A percentile compares a stretch with the other conserved stretches of the same genome.
These are phyloP conservation scores for Rhynchotus rufescens DNA, from an alignment of 2,797 vertebrate genomes.

Conservation along the genomic window DNA sequence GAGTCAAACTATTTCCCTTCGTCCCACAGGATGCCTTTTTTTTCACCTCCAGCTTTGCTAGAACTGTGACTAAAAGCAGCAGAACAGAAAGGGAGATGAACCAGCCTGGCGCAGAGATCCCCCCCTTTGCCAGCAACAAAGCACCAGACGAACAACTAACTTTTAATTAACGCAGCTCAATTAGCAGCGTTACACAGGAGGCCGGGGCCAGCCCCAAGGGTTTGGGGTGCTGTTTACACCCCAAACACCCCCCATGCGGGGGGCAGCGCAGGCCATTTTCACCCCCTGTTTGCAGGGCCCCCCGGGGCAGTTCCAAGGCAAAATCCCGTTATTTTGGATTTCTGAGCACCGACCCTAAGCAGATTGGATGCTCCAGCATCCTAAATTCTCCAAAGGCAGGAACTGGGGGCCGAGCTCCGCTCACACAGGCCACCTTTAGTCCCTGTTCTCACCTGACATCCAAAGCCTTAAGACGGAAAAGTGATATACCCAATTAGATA, in stretches of 20 bases:
- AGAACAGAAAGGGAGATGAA: neutral
- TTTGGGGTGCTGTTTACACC: slow-evolving; percentile 70
- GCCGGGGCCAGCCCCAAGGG: neutral
- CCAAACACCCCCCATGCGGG: neutral
- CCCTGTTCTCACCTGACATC: neutral
- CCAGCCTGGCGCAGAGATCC: neutral
- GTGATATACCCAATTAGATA: neutral
- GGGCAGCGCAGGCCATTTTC: neutral
- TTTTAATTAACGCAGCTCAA: neutral
- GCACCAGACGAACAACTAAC: neutral
- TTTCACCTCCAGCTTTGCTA: neutral
- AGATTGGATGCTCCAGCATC: neutral
- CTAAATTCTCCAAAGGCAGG: neutral
- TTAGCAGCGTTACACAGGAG: neutral
- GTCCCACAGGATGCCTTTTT: neutral
- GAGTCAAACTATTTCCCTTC: neutral
- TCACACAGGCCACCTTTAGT: neutral
- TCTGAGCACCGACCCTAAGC: neutral
- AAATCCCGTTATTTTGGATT: neutral
- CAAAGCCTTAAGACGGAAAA: neutral
- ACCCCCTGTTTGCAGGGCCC: no score
- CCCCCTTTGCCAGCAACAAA: neutral
- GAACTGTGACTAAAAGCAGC: neutral
- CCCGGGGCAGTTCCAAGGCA: neutral
- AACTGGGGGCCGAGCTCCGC: neutral